Evolutionary conservation across 2,888 invertebrate genomes (phyloP), one percentile per base, ranked within the genome.

Genomic region (Phengaris arion): DNA sequence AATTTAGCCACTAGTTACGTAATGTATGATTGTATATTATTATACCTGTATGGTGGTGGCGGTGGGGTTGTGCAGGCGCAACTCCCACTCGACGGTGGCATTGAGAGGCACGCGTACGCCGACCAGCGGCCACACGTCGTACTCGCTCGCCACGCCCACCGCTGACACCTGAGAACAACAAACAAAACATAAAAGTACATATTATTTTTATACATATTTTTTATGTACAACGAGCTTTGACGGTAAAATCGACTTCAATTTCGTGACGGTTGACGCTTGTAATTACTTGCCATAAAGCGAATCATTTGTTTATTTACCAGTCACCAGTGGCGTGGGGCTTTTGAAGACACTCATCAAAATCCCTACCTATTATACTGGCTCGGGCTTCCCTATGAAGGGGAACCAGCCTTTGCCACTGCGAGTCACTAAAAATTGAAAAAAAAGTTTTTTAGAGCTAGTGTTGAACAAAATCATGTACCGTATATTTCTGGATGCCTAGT

Each of bases 51-150:
- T 72, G 13, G 97, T 95, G 83, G 96, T 95, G 82, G 96, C 95
- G 87, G 98, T 97, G 80, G 99, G 99, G 95, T 99, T 99, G 94
- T 98, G 97, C 94, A 99, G 95, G 83, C 96, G 96, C 86, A 99
- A 97, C 86, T 97, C 94, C 77, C 98, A 97, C 84, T 97, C 96
- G 85, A 98, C 96, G 79, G 97, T 97, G 81, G 98, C 97, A 94
- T 99, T 99, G 84, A 97, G 94, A 78, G 99, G 99, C 86, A 99
- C 96, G 86, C 97, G 96, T 80, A 98, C 96, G 78, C 98, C 98
- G 78, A 98, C 95, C 86, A 99, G 95, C 76, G 99, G 98, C 89
- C 97, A 95, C 84, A 99, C 93, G 82, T 98, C 95, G 94, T 98
- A 99, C 75, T 97, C 98, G 93, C 98, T 99, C 81, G 97, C 96